Evolutionary conservation across 1,140 invertebrate species (phyloP).

Genomic region (Pogonus chalceus): DNA sequence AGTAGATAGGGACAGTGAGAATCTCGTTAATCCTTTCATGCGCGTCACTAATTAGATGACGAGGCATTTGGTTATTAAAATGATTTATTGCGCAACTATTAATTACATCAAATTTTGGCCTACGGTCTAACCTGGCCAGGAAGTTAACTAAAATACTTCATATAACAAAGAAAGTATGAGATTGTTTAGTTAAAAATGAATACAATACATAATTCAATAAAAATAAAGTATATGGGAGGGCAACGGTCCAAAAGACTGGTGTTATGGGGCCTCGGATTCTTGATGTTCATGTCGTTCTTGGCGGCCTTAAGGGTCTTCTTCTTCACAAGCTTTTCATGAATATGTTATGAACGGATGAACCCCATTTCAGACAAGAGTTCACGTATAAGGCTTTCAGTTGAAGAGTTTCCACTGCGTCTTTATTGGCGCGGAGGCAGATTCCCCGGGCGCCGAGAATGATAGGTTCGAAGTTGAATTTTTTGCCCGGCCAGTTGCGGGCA

Average conservation of each 20-base stretch:
- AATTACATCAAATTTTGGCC: background rate
- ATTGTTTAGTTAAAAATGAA: too few species aligned
- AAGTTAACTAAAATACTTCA: too few species aligned
- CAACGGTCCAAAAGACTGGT: background rate
- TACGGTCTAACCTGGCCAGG: background rate
- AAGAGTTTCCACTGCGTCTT: background rate
- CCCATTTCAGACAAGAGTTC: background rate
- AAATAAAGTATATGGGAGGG: background rate
- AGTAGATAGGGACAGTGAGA: too few species aligned
- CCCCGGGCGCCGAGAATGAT: background rate
- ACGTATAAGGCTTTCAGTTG: background rate
- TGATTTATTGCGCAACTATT: background rate
- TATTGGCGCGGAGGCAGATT: background rate
- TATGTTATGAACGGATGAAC: background rate
- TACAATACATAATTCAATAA: background rate
- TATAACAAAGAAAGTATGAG: background rate
- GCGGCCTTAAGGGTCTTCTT: background rate
- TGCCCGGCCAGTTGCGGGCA: background rate
- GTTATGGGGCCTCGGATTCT: background rate
- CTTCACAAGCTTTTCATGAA: background rate
- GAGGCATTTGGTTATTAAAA: slow-evolving; percentile 40
- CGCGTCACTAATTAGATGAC: slow-evolving; percentile 46
- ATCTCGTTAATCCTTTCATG: too few species aligned
- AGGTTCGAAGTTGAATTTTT: background rate
- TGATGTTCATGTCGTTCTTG: background rate